These are phyloP conservation scores for Heterochromis multidens DNA, from an alignment of 2,113 vertebrate species.

Conservation along the genomic window DNA sequence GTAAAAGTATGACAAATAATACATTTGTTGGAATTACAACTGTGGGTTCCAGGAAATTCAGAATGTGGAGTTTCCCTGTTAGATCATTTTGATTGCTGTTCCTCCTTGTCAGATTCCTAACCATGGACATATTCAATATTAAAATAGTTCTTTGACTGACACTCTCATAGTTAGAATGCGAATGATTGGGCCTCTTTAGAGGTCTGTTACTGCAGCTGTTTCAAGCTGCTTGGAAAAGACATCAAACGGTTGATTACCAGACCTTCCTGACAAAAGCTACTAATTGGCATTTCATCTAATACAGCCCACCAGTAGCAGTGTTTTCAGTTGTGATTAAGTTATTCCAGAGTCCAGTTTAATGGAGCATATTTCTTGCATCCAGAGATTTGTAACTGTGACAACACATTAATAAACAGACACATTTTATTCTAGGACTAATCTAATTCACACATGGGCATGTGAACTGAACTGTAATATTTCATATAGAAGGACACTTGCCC, in stretches of 20 bases:
- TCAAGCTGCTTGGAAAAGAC: constrained; percentile 40
- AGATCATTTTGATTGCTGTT: not conserved
- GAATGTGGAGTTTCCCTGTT: not conserved
- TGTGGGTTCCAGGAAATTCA: not conserved
- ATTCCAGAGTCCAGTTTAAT: not conserved
- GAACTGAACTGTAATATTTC: not conserved
- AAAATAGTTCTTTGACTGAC: constrained; percentile 21
- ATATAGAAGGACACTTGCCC: too few species aligned
- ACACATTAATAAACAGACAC: not conserved
- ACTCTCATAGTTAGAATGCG: constrained; percentile 3
- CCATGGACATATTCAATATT: constrained; percentile 12
- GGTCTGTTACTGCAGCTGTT: constrained; percentile 14
- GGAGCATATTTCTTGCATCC: not conserved
- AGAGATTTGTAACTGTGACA: not conserved
- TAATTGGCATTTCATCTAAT: constrained; percentile 33
- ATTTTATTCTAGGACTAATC: not conserved
- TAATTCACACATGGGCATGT: not conserved
- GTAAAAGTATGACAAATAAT: not conserved
- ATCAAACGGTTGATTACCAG: constrained; percentile 20
- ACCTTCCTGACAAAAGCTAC: constrained; percentile 17
- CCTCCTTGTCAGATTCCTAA: not conserved
- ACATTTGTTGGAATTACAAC: not conserved
- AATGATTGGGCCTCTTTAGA: constrained; percentile 12
- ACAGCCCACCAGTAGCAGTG: not conserved
- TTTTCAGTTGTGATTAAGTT: constrained; percentile 17